Base-by-base conservation (phyloP, 2,888 invertebrate species). In the Eulithis prunata region DNA sequence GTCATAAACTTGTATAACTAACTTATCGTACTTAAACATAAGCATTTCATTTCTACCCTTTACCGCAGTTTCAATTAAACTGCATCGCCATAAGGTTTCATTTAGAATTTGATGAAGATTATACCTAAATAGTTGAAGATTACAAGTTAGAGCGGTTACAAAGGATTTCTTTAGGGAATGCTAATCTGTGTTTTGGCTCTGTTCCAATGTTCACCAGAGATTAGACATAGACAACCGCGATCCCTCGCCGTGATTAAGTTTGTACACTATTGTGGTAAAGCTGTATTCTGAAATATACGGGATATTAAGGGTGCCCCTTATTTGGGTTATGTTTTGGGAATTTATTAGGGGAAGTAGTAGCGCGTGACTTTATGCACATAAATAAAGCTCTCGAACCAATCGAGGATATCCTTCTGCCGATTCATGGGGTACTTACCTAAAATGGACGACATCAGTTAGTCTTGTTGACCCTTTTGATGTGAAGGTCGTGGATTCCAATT, bases 181-280 rank as follows among this genome's bases (percentile, higher is more conserved):
- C 78, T 88, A 87, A 90, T 89, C 89, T 86, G 76, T 82, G 75
- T 81, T 82, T 86, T 90, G 88, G 89, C 88, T 74, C 69, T 59
- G 64, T 68, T 83, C 88, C 89, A 89, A 86, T 76, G 77, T 74
- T 78, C 76, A 73, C 70, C 73, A 73, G 73, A 84, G 85, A 86
- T 89, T 86, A 86, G 84, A 81, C 78, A 80, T 79, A 73, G 68
- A 76, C 79, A 69, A 72, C 67, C 73, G 65, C 66, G 79, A 71
- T 70, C 73, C 69, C 68, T 70, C 68, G 74, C 73, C 74, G 78
- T 75, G 77, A 74, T 80, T 77, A 78, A 78, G 73, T 76, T 75
- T 75, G 69, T 69, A 69, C 73, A 72, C 60, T 60, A 66, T 65
- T 71, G 75, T 62, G 71, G 70, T 71, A 51, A 70, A 65, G 66